Conservation (phyloP, 2,113 vertebrate species). For the Nyctibius bracteatus region DNA sequence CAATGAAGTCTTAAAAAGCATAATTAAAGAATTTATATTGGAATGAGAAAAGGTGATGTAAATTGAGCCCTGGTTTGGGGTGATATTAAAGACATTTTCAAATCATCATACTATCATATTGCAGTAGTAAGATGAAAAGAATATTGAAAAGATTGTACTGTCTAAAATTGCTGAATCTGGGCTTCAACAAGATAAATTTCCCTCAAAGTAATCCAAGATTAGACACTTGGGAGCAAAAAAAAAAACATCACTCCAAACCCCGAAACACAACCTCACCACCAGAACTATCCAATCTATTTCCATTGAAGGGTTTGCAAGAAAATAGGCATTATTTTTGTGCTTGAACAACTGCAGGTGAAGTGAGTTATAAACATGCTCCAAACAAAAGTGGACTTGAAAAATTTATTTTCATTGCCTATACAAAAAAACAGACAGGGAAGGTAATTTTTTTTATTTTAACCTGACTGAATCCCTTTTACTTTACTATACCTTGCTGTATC, state of each 20-base stretch:
- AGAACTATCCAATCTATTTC: background rate
- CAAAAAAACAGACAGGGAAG: background rate
- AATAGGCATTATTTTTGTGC: background rate
- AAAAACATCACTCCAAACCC: background rate
- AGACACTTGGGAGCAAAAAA: background rate
- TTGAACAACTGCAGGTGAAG: background rate
- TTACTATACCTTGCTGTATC: background rate
- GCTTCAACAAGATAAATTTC: background rate
- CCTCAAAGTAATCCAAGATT: background rate
- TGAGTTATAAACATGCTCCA: background rate
- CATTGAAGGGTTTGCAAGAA: background rate
- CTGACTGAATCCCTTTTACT: background rate
- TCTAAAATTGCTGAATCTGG: background rate
- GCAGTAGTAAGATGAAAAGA: background rate
- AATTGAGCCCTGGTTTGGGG: background rate
- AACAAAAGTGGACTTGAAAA: background rate
- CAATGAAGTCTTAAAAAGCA: background rate
- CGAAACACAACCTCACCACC: background rate
- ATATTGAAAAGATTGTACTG: background rate
- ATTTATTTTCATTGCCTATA: background rate
- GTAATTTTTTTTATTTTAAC: background rate
- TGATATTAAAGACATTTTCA: background rate
- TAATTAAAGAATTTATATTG: background rate
- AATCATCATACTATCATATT: background rate
- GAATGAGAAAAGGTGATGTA: background rate